These are phyloP conservation scores for Trichonephila clavata DNA, from an alignment of 1,140 invertebrate species.

Conservation along the genomic window DNA sequence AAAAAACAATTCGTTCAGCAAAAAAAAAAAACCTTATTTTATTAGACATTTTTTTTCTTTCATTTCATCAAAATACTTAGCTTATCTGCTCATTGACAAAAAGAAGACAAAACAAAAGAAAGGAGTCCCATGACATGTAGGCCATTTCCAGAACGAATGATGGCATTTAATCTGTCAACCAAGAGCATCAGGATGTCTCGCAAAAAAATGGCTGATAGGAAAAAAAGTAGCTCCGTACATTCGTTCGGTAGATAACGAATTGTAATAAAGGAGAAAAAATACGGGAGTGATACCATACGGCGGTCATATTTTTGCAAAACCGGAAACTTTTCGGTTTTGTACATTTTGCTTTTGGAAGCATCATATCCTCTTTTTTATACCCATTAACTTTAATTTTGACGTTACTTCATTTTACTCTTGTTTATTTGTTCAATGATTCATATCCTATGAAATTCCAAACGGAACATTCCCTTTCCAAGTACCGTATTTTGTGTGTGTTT, in stretches of 20 bases:
- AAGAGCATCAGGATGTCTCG: not conserved
- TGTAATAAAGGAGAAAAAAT: not conserved
- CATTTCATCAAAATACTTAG: not conserved
- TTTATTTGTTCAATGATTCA: not conserved
- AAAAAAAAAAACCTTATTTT: too few relatives aligned
- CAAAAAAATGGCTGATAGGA: not conserved
- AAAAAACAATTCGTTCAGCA: too few relatives aligned
- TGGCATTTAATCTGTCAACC: constrained; percentile 8
- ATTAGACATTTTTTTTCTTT: not conserved
- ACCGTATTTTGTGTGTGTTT: too few relatives aligned
- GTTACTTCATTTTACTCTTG: not conserved
- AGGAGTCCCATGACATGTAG: not conserved
- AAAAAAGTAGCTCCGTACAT: not conserved
- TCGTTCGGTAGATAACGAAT: not conserved
- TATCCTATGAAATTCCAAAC: not conserved
- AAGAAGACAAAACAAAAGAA: not conserved
- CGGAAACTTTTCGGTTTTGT: not conserved
- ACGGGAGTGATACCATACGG: not conserved
- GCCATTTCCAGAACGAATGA: not conserved
- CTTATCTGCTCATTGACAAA: not conserved
- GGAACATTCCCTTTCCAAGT: not conserved
- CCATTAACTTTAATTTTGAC: not conserved
- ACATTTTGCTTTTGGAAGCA: not conserved
- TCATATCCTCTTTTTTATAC: not conserved
- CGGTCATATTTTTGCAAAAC: not conserved